Base-by-base conservation (phyloP, 2,797 vertebrate genomes). In the Psittacula echo region DNA sequence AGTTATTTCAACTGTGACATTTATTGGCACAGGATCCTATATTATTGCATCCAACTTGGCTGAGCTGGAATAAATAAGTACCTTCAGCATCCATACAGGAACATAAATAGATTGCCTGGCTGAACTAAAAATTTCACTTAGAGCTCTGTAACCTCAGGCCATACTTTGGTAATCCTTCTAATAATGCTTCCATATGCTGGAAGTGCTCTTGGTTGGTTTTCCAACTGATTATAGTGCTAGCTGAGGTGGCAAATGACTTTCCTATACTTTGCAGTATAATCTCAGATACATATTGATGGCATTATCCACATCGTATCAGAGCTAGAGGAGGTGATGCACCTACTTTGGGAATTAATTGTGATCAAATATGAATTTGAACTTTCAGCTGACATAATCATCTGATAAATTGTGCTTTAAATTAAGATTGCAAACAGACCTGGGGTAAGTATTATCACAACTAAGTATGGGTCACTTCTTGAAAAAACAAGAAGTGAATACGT, bases 141-240 rank as follows among this genome's bases (percentile, higher is more conserved):
- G 76, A 93, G 67, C 30, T 48, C 34, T 78, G 8, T 79, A 91
- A 66, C 73, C 41, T 95, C 66, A 78, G 67, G 66, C 22, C 22
- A 39, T 65, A 53, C 39, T 87, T 93, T 85, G 23, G 76, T 60
- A 90, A 75, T 39, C n/a, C 67, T 85, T 92, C 30, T 72, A 75
- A 89, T 75, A 91, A 87, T 75, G 24, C 15, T 17, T 91, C 62
- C 15, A 2, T 42, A 70, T 65, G 12, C 30, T 96, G 30, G 20
- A 93, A 93, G n/a, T 58, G 39, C 22, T 75, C 50, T 76, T 94
- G 76, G 37, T 94, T 5, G 1, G 45, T 93, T 93, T 96, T 94
- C 41, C 54, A 87, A n/a, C 54, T 56, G 82, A 91, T 94, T 89
- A 91, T 85, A 96, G 77, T 90, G 64, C 51, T 71, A 90, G 51